A percentile compares a stretch with the other conserved stretches of the same genome.
Conservation (phyloP, 2,113 vertebrate species). For the Serranochromis macrocephalus region DNA sequence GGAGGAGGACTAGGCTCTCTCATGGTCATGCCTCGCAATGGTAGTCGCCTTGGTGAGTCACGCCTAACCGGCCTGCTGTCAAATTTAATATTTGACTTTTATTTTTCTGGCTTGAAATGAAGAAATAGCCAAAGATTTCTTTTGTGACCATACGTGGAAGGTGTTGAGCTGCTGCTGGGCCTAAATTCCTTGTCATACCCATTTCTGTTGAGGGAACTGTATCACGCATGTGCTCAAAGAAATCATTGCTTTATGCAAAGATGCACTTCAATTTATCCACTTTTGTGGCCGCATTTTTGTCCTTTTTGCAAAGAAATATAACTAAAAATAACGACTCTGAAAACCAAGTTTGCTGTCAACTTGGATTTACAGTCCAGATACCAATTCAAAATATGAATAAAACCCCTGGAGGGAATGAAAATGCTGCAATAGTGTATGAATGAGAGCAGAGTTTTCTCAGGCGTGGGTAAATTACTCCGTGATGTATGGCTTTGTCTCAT, state of each 20-base stretch:
- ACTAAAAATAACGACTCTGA: background rate
- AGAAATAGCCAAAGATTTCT: background rate
- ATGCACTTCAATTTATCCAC: background rate
- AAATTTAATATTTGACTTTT: background rate
- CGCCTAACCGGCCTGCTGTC: background rate
- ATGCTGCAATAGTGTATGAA: background rate
- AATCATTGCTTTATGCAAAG: background rate
- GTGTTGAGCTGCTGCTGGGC: background rate
- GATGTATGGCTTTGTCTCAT: background rate
- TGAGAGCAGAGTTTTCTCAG: background rate
- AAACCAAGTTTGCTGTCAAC: background rate
- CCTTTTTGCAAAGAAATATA: background rate
- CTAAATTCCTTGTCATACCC: background rate
- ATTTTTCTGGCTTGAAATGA: background rate
- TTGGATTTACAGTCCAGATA: background rate
- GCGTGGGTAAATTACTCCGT: background rate
- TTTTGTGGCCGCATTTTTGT: background rate
- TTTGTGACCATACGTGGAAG: background rate
- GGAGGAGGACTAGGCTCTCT: conserved; percentile 91
- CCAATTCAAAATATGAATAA: background rate
- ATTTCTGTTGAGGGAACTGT: background rate
- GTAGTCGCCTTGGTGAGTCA: conserved; percentile 87
- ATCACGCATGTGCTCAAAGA: background rate
- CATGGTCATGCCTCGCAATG: conserved; percentile 91
- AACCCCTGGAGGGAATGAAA: background rate